phyloP scores from a whole-genome alignment of 1,140 invertebrate species.

The Ceratoteleas bidentatus region DNA sequence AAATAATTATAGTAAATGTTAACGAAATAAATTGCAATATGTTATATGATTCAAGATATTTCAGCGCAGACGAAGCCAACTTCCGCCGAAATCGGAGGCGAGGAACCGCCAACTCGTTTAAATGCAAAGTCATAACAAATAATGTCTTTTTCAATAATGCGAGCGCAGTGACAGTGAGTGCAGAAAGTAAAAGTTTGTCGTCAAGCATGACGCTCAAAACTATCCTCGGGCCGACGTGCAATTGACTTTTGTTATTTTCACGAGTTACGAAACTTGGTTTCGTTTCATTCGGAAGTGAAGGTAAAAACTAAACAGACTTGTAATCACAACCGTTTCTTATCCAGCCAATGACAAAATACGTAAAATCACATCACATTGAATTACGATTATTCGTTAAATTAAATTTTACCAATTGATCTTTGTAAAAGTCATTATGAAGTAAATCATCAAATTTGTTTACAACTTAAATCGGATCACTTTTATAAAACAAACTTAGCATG shows the following conservation, averaged over 20 bases:
- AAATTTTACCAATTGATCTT: no score
- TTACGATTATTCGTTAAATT: no score
- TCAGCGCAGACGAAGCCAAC: background rate
- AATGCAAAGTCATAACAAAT: constrained; percentile 43
- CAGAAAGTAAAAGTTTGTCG: constrained; percentile 55
- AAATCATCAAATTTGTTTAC: no score
- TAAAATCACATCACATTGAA: no score
- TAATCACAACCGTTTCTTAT: background rate
- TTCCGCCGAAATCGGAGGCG: constrained; percentile 16
- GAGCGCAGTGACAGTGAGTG: constrained; percentile 24
- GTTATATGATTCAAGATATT: background rate
- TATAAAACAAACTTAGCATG: no score
- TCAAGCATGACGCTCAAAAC: constrained; percentile 47
- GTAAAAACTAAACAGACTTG: background rate
- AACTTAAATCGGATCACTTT: no score
- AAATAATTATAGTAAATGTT: background rate
- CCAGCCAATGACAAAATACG: no score
- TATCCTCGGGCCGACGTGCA: constrained; percentile 13
- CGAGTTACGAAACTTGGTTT: constrained; percentile 15
- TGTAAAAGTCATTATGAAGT: no score
- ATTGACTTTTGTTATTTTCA: constrained; percentile 41
- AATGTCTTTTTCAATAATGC: constrained; percentile 43
- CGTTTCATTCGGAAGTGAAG: background rate
- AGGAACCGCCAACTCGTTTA: constrained; percentile 5
- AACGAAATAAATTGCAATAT: background rate